A percentile compares a stretch with the other conserved stretches of the same genome.
Evolutionary conservation across 2,888 invertebrate genomes (phyloP).

Genomic region (Hipparchia sbordonii): DNA sequence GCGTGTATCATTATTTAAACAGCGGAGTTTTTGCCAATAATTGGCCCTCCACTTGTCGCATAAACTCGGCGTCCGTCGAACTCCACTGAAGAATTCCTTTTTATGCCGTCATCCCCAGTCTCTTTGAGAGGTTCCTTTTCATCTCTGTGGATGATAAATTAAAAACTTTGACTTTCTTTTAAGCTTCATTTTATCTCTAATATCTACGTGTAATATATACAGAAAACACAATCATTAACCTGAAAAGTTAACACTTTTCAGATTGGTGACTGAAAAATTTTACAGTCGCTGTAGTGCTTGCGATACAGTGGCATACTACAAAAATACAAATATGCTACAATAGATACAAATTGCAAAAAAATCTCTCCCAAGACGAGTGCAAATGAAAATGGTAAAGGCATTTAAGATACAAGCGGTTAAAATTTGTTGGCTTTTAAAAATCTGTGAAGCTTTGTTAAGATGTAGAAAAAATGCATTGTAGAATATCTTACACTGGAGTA

Average conservation of each 20-base stretch:
- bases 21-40: conserved; percentile 95
- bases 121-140: conserved; percentile 92
- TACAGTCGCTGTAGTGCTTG: conserved; percentile 4
- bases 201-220: conserved; percentile 14
- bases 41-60: conserved; percentile 91
- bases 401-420: conserved; percentile 5
- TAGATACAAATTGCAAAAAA: conserved; percentile 33
- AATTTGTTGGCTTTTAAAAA: neutral
- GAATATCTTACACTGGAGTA: conserved; percentile 85
- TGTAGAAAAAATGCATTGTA: conserved; percentile 20
- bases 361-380: conserved; percentile 13
- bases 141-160: conserved; percentile 77
- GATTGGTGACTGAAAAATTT: neutral
- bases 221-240: conserved; percentile 36
- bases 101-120: conserved; percentile 85
- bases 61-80: conserved; percentile 92
- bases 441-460: conserved; percentile 24
- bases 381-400: conserved; percentile 8
- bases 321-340: no score
- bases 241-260: conserved; percentile 4
- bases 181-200: neutral
- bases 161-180: conserved; percentile 3
- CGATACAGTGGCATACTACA: conserved; percentile 12
- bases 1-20: conserved; percentile 77
- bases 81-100: conserved; percentile 90